Conservation (phyloP, 2,888 invertebrate species). For the Cosmia pyralina region DNA sequence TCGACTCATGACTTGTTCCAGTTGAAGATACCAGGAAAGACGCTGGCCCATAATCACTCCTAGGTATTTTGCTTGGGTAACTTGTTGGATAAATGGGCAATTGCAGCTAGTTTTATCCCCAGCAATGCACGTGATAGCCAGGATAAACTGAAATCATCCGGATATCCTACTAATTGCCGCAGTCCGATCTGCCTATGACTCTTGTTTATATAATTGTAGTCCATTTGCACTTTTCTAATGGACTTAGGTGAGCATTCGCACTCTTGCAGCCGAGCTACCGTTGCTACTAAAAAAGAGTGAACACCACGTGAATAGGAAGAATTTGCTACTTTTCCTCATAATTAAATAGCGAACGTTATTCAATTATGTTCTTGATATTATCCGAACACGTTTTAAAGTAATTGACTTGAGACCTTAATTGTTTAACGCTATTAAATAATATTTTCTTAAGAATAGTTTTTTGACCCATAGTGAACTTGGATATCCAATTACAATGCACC, state of each 20-base stretch:
- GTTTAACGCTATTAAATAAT: constrained; percentile 15
- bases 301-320: not conserved
- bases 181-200: not conserved
- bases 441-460: constrained; percentile 29
- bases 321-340: not conserved
- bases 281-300: too few relatives aligned
- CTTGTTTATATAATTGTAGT: too few relatives aligned
- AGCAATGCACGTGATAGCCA: too few relatives aligned
- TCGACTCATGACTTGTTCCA: too few relatives aligned
- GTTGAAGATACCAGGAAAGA: too few relatives aligned
- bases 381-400: not conserved
- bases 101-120: too few relatives aligned
- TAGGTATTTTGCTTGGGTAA: too few relatives aligned
- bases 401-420: constrained; percentile 23
- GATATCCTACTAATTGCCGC: too few relatives aligned
- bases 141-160: not conserved
- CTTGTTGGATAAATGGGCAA: too few relatives aligned
- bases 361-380: constrained; percentile 10
- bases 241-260: not conserved
- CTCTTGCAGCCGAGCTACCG: not conserved
- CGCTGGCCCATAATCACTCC: too few relatives aligned
- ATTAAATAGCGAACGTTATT: constrained; percentile 3
- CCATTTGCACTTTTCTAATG: not conserved
- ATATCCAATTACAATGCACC: not conserved
- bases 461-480: constrained; percentile 8